These are phyloP conservation scores for Hippocampus zosterae DNA, from an alignment of 2,113 vertebrate species.

Conservation along the genomic window DNA sequence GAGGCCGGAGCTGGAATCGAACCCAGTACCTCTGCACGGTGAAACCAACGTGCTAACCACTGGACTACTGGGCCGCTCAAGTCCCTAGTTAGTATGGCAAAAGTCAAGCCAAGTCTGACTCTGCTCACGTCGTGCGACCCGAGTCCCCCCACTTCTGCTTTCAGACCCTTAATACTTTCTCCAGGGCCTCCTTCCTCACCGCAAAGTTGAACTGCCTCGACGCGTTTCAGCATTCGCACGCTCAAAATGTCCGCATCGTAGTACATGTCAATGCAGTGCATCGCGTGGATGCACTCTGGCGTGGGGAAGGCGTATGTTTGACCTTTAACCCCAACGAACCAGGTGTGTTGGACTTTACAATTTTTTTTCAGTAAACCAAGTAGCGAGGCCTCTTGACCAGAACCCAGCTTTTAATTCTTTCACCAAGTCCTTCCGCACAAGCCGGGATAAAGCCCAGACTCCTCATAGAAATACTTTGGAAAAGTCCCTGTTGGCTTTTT, in stretches of 20 bases:
- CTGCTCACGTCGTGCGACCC: no score
- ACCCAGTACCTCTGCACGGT: no score
- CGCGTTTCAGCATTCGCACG: not conserved
- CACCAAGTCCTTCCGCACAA: slow-evolving; percentile 59
- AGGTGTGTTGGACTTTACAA: slow-evolving; percentile 22
- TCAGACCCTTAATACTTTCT: not conserved
- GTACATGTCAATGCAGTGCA: not conserved
- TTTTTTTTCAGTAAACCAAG: slow-evolving; percentile 44
- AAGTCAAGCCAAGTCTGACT: no score
- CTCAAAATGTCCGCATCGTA: not conserved
- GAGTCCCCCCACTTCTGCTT: no score
- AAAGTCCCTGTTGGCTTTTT: slow-evolving; percentile 65
- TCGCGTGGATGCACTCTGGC: not conserved
- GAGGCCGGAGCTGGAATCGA: no score
- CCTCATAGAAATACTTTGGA: slow-evolving; percentile 64
- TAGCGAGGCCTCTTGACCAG: slow-evolving; percentile 46
- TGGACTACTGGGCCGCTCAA: no score
- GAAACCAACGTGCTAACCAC: no score
- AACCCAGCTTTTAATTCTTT: slow-evolving; percentile 61
- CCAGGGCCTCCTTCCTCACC: not conserved
- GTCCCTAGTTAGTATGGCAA: not conserved
- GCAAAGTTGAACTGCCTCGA: not conserved
- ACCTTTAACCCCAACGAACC: slow-evolving; percentile 38
- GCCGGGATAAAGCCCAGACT: slow-evolving; percentile 62
- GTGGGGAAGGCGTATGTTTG: slow-evolving; percentile 26